Evolutionary conservation across 2,797 vertebrate species (phyloP), one percentile per base, ranked within the genome.

Genomic region (Aplochiton taeniatus): DNA sequence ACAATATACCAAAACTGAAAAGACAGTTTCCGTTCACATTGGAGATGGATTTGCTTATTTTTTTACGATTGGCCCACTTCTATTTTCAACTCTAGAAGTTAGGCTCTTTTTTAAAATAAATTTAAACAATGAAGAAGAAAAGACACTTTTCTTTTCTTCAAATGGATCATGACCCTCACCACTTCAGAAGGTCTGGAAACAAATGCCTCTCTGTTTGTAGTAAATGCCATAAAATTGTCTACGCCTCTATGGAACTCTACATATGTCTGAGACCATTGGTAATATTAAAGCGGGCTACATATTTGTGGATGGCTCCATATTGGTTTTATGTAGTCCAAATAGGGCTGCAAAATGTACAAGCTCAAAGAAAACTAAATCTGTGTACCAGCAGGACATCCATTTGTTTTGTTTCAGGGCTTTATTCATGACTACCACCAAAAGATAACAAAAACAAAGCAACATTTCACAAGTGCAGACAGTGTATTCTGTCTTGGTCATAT

Each of bases 121-220:
- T 55, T 20, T 2, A 19, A 57, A 70, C 59, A 62, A 59, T 18
- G 54, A 58, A 59, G 48, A 9, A n/a, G 11, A 6, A 54, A 48
- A 4, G 65, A 20, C 17, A 55, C 62, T 58, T 50, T 59, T 68
- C 44, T 70, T 68, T 76, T 46, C 65, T 66, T 76, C 20, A 51
- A 45, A 65, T 60, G 10, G 1, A 60, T 80, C 52, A 49, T 60
- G 60, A 8, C 69, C 68, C 52, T 60, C 17, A 66, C 55, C 61
- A 77, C 65, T 76, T 83, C 64, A 80, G 63, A 78, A 18, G 7
- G 31, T 9, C 49, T 47, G 53, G 47, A 66, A 69, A 58, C 41
- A 54, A 50, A 72, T 69, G 14, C 42, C 20, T 58, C 16, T 17
- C 31, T 58, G 48, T 18, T 53, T 45, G 47, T 58, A 44, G 66